Conservation (phyloP, 2,888 invertebrate species). For the Pilophorus perplexus region DNA sequence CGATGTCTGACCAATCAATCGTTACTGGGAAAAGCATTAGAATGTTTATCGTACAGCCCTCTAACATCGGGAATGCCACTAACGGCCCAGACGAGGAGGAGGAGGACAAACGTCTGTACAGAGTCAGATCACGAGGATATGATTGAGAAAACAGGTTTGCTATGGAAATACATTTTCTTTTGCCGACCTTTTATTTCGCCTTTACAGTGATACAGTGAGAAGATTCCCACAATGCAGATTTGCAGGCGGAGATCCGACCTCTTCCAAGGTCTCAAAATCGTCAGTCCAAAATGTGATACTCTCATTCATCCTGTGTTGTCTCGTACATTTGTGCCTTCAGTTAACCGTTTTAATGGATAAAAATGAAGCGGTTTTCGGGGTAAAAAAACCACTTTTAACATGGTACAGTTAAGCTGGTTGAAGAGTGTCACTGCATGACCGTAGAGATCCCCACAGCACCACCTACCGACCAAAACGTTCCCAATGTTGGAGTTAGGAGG, state of each 20-base stretch:
- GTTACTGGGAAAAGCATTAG: slow-evolving; percentile 27
- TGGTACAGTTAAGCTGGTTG: no score
- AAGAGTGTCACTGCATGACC: no score
- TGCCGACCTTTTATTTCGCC: background rate
- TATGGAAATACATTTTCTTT: slow-evolving; percentile 21
- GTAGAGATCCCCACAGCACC: no score
- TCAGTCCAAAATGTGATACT: no score
- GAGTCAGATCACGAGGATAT: background rate
- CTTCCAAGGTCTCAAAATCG: slow-evolving; percentile 26
- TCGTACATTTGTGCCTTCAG: no score
- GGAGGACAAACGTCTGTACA: slow-evolving; percentile 20
- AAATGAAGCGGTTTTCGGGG: no score
- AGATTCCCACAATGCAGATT: no score
- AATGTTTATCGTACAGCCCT: slow-evolving; percentile 12
- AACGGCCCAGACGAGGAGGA: background rate
- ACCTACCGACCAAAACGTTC: no score
- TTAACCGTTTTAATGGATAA: no score
- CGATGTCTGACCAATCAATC: slow-evolving; percentile 24
- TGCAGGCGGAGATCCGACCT: slow-evolving; percentile 21
- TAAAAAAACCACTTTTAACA: no score
- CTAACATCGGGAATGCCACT: slow-evolving; percentile 9
- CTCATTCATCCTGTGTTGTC: no score
- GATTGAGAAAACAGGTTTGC: slow-evolving; percentile 24
- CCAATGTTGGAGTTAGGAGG: no score
- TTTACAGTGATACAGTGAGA: background rate